phyloP scores from a whole-genome alignment of 2,888 invertebrate genomes.

The Hypomecis punctinalis region DNA sequence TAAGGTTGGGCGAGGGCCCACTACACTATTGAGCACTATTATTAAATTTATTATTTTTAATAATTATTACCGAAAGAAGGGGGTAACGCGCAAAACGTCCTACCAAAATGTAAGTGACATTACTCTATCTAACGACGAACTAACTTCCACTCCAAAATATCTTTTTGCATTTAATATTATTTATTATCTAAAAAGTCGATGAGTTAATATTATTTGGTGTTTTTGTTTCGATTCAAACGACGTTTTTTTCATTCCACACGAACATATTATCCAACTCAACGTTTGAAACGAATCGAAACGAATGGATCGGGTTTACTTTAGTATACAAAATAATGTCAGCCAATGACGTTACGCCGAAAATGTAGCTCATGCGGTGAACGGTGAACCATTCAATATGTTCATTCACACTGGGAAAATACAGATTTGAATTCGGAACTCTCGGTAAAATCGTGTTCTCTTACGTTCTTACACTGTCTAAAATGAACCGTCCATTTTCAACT shows the following conservation, averaged over 20 bases:
- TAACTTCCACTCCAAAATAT: conserved; percentile 79
- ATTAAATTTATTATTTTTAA: conserved; percentile 60
- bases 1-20: conserved; percentile 56
- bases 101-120: conserved; percentile 63
- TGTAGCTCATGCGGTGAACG: conserved; percentile 8
- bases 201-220: conserved; percentile 82
- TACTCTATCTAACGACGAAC: conserved; percentile 64
- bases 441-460: too few species aligned
- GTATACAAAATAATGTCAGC: conserved; percentile 41
- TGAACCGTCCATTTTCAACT: too few species aligned
- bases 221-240: conserved; percentile 80
- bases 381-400: not conserved
- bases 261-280: conserved; percentile 36
- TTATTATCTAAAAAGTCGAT: conserved; percentile 85
- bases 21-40: conserved; percentile 82
- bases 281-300: conserved; percentile 39
- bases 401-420: too few species aligned
- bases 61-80: conserved; percentile 74
- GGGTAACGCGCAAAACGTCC: conserved; percentile 73
- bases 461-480: too few species aligned
- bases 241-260: conserved; percentile 44
- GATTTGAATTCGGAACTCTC: too few species aligned
- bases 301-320: conserved; percentile 25
- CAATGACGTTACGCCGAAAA: conserved; percentile 4
- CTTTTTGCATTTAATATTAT: conserved; percentile 72